Evolutionary conservation across 2,888 invertebrate genomes (phyloP), one percentile per base, ranked within the genome.

Genomic region (Portevinia maculata): DNA sequence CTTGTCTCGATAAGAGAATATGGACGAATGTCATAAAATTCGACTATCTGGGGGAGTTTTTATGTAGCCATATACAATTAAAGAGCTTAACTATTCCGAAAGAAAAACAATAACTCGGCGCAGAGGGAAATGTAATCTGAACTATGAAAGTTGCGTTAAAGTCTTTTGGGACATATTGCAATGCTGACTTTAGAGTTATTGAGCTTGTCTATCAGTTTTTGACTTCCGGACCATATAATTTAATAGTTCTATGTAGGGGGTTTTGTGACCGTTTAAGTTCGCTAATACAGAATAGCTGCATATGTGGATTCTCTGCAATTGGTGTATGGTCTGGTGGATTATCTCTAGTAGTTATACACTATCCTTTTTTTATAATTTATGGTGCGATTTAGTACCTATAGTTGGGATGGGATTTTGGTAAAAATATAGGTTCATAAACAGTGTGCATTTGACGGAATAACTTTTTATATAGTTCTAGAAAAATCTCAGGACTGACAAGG

Each of bases 41-140:
- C 28, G 28, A 53, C 65, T 67, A 55, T 55, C 44, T 53, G 32
- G 21, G 15, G 19, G 50, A 13, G 46, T 13, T 73, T 71, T 73
- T 73, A 73, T 73, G 73, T 64, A 62, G 46, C 53, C 73, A 73
- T 46, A 73, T 64, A 55, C 70, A 70, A 70, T 70, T 70, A 70
- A 70, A 60, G 41, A 50, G 59, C 53, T 70, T 30, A 70, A 52
- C 50, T 60, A 60, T 50, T 70, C 30, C 50, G 48, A 59, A 44
- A 44, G 59, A 59, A 70, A 60, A 70, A 50, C 70, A 60, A 70
- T 60, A 70, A 70, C 41, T 70, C 50, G 32, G 13, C 13, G 17
- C 21, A 11, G 13, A 37, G 37, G 32, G n/a, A 17, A 37, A 21
- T 37, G 41, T 59, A 60, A 70, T 60, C 70, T 52, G 19, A 41